Evolutionary conservation across 2,113 vertebrate genomes (phyloP).

Genomic region (Trogon surrucura): DNA sequence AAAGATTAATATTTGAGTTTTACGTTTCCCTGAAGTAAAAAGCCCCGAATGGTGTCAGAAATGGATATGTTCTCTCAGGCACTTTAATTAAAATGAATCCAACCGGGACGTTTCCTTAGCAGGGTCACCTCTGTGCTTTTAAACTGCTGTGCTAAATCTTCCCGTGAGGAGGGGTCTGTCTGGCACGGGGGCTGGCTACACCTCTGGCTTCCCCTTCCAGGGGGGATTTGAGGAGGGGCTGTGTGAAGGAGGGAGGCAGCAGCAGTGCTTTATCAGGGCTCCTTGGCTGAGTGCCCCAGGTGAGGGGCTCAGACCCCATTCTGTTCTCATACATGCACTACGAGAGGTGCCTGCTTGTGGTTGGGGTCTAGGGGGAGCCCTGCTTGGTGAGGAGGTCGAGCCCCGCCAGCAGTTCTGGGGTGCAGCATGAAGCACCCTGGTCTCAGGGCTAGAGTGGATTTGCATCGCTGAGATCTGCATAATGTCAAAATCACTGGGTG

Average conservation of each 20-base stretch:
- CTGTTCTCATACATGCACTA: accelerated
- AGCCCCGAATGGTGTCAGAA: background rate
- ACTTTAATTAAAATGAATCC: background rate
- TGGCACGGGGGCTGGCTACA: accelerated
- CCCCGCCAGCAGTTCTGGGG: background rate
- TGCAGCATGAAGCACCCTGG: background rate
- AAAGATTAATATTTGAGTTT: background rate
- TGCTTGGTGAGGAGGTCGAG: background rate
- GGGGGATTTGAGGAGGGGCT: background rate
- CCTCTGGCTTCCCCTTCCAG: background rate
- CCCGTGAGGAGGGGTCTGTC: accelerated
- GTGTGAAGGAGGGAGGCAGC: background rate
- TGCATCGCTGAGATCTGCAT: background rate
- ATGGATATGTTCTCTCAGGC: background rate
- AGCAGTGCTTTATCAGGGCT: accelerated
- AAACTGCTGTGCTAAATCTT: background rate
- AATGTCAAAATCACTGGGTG: background rate
- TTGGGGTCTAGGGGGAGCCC: background rate
- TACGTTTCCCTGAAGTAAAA: background rate
- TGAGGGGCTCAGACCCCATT: background rate
- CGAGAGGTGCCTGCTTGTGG: background rate
- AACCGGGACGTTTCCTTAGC: background rate
- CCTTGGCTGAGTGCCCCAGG: no score
- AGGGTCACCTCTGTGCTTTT: background rate
- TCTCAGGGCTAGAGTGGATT: background rate